Conservation (phyloP, 2,113 vertebrate genomes). For the Capreolus pygargus region DNA sequence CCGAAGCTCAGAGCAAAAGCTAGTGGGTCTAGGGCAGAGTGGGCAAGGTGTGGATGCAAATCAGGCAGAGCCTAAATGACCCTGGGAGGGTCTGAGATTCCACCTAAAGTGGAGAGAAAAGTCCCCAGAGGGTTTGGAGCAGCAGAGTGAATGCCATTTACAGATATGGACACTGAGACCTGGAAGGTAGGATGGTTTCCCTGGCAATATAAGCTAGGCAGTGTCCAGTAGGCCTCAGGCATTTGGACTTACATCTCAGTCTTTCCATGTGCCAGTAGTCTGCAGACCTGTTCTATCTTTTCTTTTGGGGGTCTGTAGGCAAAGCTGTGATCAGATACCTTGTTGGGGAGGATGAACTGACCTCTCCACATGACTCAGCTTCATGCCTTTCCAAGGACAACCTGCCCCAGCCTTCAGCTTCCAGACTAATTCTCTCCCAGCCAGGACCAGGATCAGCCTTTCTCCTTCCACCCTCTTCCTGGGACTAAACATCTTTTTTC, state of each 20-base stretch:
- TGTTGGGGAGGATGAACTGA: no score
- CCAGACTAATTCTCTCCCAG: neutral
- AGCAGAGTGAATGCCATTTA: neutral
- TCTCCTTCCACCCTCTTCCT: neutral
- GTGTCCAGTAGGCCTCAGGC: neutral
- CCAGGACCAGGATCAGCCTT: accelerated
- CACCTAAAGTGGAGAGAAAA: neutral
- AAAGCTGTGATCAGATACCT: neutral
- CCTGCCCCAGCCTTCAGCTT: neutral
- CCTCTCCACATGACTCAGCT: neutral
- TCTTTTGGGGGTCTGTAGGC: neutral
- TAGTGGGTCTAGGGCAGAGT: accelerated
- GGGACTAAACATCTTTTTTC: neutral
- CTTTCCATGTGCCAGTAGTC: neutral
- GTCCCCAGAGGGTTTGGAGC: neutral
- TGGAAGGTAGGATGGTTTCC: neutral
- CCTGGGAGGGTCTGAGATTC: neutral
- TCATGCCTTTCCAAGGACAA: neutral
- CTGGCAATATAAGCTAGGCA: neutral
- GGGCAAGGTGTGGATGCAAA: neutral
- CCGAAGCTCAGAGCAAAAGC: neutral
- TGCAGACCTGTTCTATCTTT: neutral
- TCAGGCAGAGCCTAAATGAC: neutral
- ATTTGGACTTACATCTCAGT: neutral
- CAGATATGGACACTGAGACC: neutral